Conservation (phyloP, 2,888 invertebrate genomes). For the Flabesymbios commensalis region DNA sequence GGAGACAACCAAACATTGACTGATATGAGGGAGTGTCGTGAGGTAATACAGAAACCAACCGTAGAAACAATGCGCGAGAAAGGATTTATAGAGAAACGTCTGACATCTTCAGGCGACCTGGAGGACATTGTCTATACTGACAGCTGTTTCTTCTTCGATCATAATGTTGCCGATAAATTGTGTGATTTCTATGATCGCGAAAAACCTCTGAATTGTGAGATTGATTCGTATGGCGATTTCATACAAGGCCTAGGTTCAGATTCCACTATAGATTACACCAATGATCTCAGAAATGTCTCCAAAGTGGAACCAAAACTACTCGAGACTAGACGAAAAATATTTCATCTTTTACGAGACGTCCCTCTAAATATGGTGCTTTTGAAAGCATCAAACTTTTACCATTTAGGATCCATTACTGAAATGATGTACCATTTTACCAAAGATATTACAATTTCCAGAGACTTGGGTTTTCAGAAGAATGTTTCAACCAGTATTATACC, state of each 20-base stretch:
- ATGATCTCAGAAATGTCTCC: constrained; percentile 49
- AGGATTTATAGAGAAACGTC: constrained; percentile 52
- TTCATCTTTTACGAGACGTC: constrained; percentile 46
- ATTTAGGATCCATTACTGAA: constrained; percentile 63
- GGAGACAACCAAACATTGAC: constrained; percentile 19
- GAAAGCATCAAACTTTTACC: constrained; percentile 61
- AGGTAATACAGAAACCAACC: constrained; percentile 63
- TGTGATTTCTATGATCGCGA: constrained; percentile 49
- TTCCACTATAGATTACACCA: constrained; percentile 49
- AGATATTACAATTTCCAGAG: constrained; percentile 40
- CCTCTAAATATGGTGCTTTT: constrained; percentile 55
- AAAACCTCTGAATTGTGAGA: constrained; percentile 58
- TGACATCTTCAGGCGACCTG: not conserved
- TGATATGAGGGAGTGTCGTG: constrained; percentile 38
- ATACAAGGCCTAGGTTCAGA: constrained; percentile 59
- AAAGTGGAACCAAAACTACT: constrained; percentile 43
- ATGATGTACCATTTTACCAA: constrained; percentile 52
- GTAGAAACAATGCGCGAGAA: constrained; percentile 54
- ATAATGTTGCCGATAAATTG: constrained; percentile 52
- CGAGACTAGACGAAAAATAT: constrained; percentile 48
- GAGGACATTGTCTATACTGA: constrained; percentile 60
- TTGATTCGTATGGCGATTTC: constrained; percentile 64
- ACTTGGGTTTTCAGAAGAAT: constrained; percentile 45
- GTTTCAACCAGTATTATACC: constrained; percentile 36
- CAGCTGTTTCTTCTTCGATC: constrained; percentile 63